Evolutionary conservation across 2,888 invertebrate species (phyloP).

Genomic region (Tenthredo scrophulariae): DNA sequence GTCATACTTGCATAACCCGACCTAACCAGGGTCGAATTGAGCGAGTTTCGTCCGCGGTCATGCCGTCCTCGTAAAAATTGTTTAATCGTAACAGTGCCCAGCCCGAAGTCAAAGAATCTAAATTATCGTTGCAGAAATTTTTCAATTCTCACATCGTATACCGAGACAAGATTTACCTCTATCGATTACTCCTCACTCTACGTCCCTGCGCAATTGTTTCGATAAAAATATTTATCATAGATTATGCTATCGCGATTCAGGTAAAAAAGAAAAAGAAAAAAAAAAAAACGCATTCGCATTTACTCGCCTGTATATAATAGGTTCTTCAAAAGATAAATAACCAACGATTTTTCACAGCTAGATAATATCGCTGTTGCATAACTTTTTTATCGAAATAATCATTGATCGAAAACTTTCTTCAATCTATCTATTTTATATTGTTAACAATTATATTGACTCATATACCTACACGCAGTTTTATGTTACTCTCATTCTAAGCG

Average conservation of each 20-base stretch:
- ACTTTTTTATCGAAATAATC: background rate
- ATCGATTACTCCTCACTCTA: no score
- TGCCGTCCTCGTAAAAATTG: background rate
- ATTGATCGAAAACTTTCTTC: background rate
- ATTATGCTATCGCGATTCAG: no score
- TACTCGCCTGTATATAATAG: background rate
- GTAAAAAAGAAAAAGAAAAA: no score
- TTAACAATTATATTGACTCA: background rate
- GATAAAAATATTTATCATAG: no score
- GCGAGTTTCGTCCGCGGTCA: conserved; percentile 46
- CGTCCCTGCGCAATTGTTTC: no score
- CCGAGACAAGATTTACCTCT: no score
- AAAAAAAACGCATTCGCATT: no score
- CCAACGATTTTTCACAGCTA: background rate
- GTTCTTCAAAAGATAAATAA: background rate
- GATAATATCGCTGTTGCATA: background rate
- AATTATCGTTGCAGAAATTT: background rate
- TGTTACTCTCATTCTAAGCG: no score
- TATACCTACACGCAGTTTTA: background rate
- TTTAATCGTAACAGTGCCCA: no score
- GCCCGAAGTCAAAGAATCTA: background rate
- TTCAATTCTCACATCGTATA: background rate
- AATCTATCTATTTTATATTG: background rate
- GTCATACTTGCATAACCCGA: conserved; percentile 68
- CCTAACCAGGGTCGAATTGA: conserved; percentile 67